Evolutionary conservation across 1,140 invertebrate genomes (phyloP).

Genomic region (Idris sp.): DNA sequence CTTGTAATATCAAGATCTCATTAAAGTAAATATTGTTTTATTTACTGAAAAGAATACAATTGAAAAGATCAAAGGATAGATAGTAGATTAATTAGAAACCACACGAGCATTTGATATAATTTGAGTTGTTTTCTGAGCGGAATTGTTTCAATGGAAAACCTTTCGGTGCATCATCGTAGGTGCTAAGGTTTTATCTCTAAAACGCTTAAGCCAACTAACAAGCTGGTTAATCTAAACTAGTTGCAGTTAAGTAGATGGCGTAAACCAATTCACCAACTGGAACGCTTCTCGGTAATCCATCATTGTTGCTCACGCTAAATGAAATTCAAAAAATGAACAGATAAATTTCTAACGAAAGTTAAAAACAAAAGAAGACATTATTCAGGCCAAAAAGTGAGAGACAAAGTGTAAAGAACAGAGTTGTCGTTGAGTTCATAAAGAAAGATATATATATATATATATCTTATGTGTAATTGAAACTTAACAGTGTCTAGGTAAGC

Average conservation of each 20-base stretch:
- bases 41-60: conserved; percentile 3
- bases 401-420: background rate
- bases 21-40: background rate
- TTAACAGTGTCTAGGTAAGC: too few species aligned
- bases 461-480: too few species aligned
- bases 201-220: conserved; percentile 54
- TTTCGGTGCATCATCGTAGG: conserved; percentile 25
- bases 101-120: conserved; percentile 28
- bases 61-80: conserved; percentile 11
- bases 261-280: conserved; percentile 39
- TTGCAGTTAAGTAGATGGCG: conserved; percentile 37
- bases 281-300: conserved; percentile 32
- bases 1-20: too few species aligned
- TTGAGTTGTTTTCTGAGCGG: conserved; percentile 38
- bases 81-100: conserved; percentile 34
- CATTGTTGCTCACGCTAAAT: conserved; percentile 32
- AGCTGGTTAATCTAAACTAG: conserved; percentile 48
- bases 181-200: conserved; percentile 44
- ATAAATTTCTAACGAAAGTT: conserved; percentile 24
- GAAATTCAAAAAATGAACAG: conserved; percentile 12
- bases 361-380: conserved; percentile 7
- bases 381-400: conserved; percentile 1
- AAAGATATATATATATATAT: too few species aligned
- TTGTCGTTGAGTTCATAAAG: too few species aligned
- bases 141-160: conserved; percentile 39